Evolutionary conservation across 2,888 invertebrate species (phyloP), one percentile per base, ranked within the genome.

Genomic region (Andrena hattorfiana): DNA sequence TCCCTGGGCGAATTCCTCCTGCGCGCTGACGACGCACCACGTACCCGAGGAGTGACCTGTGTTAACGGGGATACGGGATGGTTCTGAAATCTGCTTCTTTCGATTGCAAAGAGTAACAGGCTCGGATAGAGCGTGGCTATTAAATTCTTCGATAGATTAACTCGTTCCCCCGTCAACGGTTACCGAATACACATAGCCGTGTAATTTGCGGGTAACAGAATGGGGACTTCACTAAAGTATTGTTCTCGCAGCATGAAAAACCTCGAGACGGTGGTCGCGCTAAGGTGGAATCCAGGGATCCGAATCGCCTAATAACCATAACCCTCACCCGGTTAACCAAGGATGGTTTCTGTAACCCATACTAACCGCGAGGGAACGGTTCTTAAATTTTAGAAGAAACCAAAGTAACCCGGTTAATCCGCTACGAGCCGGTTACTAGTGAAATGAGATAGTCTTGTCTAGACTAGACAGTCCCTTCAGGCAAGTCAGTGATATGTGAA

Each of bases 1-100:
- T 74, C 74, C 74, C 51, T 63, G 71, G 74, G 51, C 88, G 71
- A 68, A 83, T 85, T 85, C 85, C 76, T 81, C 28, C 72, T 64
- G 69, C 74, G 64, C 69, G 35, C 49, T 66, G 56, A 63, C 73
- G 70, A 70, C 71, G 80, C 20, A 59, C 26, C 26, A 8, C 54
- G 16, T 7, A 26, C 30, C 5, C 13, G 42, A 42, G 10, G 10
- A 60, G 16, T 8, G 10, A 7, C 10, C 49, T 60, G 48, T 51
- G 35, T 51, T 56, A 49, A 30, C 10, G 26, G 26, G 10, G 23
- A 10, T 23, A 42, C 26, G n/a, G 51, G 20, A 32, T 10, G 48
- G n/a, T 7, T 32, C 32, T 32, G 32, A 32, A 54, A 54, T 23
- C 23, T 56, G 8, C 10, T 8, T 4, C 4, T 13, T 1, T 42